phyloP scores from a whole-genome alignment of 2,113 vertebrate species.

The Oceanodroma tethys region DNA sequence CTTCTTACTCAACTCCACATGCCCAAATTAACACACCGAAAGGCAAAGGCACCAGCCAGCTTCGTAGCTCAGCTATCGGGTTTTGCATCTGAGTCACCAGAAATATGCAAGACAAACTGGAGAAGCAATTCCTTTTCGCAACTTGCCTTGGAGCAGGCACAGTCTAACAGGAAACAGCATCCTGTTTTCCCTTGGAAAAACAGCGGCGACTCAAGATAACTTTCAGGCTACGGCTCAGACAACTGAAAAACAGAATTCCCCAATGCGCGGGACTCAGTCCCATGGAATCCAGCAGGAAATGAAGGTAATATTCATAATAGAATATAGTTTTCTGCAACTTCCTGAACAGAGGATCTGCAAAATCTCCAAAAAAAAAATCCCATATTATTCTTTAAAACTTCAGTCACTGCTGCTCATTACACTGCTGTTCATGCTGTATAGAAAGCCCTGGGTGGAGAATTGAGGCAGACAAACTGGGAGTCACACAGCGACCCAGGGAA shows the following conservation, averaged over 20 bases:
- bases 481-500: background rate
- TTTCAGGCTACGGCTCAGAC: background rate
- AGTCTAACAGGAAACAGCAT: slow-evolving; percentile 30
- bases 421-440: background rate
- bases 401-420: background rate
- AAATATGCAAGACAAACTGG: slow-evolving; percentile 33
- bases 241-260: background rate
- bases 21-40: slow-evolving; percentile 50
- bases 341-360: background rate
- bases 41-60: slow-evolving; percentile 61
- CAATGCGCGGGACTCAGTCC: background rate
- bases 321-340: background rate
- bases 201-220: background rate
- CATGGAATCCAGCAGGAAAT: background rate
- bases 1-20: slow-evolving; percentile 2
- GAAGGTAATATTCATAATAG: background rate
- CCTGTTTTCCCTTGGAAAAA: slow-evolving; percentile 41
- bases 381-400: background rate
- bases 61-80: slow-evolving; percentile 43
- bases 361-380: background rate
- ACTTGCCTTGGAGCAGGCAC: slow-evolving; percentile 44
- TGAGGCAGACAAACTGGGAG: background rate
- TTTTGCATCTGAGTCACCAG: slow-evolving; percentile 56
- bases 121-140: slow-evolving; percentile 48
- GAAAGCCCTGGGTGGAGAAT: background rate